A percentile compares a stretch with the other conserved stretches of the same genome.
Conservation (phyloP, 2,797 vertebrate genomes). For the Sylvia borin region DNA sequence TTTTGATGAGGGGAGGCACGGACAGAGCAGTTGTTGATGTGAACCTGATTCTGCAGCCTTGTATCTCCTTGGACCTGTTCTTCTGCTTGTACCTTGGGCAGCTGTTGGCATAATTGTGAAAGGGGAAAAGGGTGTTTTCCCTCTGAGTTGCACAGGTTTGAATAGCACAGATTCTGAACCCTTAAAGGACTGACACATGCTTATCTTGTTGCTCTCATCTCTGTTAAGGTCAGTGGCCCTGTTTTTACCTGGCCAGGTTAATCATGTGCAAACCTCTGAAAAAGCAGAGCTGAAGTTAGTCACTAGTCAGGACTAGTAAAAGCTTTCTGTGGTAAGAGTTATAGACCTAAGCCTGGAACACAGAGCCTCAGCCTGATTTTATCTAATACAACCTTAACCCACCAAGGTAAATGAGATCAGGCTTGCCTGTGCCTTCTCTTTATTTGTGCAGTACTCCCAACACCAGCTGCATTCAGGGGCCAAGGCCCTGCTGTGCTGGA, state of each 20-base stretch:
- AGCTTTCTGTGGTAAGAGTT: background rate
- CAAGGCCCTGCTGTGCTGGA: constrained; percentile 47
- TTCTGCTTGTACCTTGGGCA: background rate
- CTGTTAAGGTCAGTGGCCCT: background rate
- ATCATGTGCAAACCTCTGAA: background rate
- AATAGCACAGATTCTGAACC: background rate
- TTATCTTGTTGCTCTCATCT: background rate
- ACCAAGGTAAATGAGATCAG: constrained; percentile 3
- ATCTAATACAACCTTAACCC: background rate
- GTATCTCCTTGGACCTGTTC: background rate
- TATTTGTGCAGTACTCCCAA: background rate
- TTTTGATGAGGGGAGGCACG: background rate
- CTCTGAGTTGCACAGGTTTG: background rate
- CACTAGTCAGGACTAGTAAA: background rate
- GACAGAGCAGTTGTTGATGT: background rate
- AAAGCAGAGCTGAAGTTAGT: background rate
- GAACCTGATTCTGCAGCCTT: background rate
- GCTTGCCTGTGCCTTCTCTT: background rate
- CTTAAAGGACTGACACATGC: background rate
- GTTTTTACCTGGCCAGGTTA: background rate
- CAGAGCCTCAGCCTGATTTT: background rate
- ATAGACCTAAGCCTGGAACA: background rate
- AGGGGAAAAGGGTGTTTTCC: background rate
- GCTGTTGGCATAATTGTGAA: background rate
- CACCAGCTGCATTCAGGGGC: background rate